Evolutionary conservation across 2,888 invertebrate genomes (phyloP).

Genomic region (Meliscaeva auricollis): DNA sequence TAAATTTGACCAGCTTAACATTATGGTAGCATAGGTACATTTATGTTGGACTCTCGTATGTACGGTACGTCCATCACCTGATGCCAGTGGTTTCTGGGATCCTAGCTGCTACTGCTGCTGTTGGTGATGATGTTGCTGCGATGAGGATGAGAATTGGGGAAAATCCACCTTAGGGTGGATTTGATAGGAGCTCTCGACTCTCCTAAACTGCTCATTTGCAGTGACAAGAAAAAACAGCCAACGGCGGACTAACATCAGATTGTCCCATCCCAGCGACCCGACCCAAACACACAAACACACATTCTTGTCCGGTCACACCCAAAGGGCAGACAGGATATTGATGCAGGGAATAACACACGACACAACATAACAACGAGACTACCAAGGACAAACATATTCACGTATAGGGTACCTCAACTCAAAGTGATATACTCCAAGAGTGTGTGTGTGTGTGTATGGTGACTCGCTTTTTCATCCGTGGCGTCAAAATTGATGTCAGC

Average conservation of each 20-base stretch:
- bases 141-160: neutral
- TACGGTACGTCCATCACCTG: slow-evolving; percentile 48
- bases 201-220: slow-evolving; percentile 74
- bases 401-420: too few relatives aligned
- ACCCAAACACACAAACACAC: slow-evolving; percentile 3
- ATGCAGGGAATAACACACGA: neutral
- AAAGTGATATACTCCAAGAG: too few relatives aligned
- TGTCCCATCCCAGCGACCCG: too few relatives aligned
- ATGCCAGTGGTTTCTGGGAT: slow-evolving; percentile 14
- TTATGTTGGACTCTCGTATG: neutral
- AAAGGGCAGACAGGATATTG: slow-evolving; percentile 42
- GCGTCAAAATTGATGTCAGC: slow-evolving; percentile 58
- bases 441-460: neutral
- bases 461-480: slow-evolving; percentile 27
- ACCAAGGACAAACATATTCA: neutral
- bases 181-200: slow-evolving; percentile 28
- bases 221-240: slow-evolving; percentile 73
- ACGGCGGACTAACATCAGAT: slow-evolving; percentile 62
- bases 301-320: slow-evolving; percentile 39
- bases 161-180: slow-evolving; percentile 35
- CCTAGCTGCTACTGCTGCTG: slow-evolving; percentile 1
- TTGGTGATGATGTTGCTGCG: slow-evolving; percentile 29
- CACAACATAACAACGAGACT: neutral
- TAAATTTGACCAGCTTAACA: slow-evolving; percentile 63
- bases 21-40: slow-evolving; percentile 1